A percentile compares a stretch with the other conserved stretches of the same genome.
These are phyloP conservation scores for Torymus texanus DNA, from an alignment of 2,888 invertebrate genomes.

Conservation along the genomic window DNA sequence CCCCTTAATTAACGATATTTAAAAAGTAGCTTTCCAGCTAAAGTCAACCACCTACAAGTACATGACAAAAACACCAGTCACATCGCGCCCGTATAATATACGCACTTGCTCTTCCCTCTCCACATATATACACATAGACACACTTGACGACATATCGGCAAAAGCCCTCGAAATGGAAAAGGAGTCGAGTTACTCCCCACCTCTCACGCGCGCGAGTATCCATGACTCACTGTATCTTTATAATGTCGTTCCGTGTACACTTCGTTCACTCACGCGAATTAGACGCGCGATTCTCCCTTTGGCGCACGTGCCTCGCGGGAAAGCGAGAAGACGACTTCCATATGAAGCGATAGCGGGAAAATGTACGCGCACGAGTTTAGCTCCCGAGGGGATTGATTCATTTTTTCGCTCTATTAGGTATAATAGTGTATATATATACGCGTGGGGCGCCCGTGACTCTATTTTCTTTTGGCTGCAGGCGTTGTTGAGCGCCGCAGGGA, in stretches of 20 bases:
- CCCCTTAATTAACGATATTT: too few species aligned
- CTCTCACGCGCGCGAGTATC: not conserved
- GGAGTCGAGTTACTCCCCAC: conserved; percentile 28
- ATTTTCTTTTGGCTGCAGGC: not conserved
- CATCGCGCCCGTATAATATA: too few species aligned
- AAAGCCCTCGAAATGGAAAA: conserved; percentile 45
- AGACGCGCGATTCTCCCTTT: conserved; percentile 24
- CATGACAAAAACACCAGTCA: too few species aligned
- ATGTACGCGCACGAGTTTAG: not conserved
- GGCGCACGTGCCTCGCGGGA: conserved; percentile 10
- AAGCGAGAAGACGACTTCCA: conserved; percentile 30
- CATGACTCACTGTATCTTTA: conserved; percentile 32
- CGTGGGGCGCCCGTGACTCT: conserved; percentile 19
- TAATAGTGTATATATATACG: not conserved
- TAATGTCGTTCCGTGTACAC: too few species aligned
- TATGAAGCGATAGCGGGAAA: conserved; percentile 18
- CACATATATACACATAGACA: not conserved
- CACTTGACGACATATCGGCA: too few species aligned
- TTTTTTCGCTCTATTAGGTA: conserved; percentile 39
- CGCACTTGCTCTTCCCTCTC: not conserved
- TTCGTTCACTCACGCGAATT: conserved; percentile 14
- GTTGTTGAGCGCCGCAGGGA: too few species aligned
- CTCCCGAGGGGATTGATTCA: conserved; percentile 37
- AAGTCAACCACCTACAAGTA: too few species aligned
- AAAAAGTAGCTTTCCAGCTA: too few species aligned